Evolutionary conservation across 1,140 invertebrate genomes (phyloP), one percentile per base, ranked within the genome.

Genomic region (Aphaenogaster rudis): DNA sequence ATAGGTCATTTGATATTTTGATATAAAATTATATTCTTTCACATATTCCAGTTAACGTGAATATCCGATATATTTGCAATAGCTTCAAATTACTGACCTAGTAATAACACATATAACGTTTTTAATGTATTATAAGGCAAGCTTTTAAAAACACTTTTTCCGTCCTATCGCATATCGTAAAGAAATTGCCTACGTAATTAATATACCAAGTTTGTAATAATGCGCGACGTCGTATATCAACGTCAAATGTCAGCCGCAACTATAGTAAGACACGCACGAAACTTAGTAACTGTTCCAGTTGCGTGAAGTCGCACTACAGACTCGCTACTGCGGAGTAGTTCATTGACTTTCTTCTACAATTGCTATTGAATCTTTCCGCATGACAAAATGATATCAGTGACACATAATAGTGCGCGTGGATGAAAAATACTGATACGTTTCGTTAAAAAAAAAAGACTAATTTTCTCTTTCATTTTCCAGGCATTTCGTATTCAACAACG

Each of bases 141-240:
- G 63, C 33, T 42, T 74, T 59, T 28, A n/a, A 59, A 82, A 59
- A 61, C 13, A 15, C 21, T 61, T 61, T 50, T 69, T 66, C 63
- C 36, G n/a, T 13, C 15, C n/a, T 54, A 39, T 45, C 28, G 48
- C 33, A 33, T 33, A 54, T 69, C 28, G n/a, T 45, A 54, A 59
- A 57, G 42, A 74, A 74, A 74, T 69, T 61, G 8, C 54, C 52
- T 52, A 28, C n/a, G 54, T 82, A 82, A 82, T 82, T 82, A 82
- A 82, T 82, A 82, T 36, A 82, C 80, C 15, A 69, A 82, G 80
- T 82, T 82, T 17, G 54, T n/a, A 74, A 82, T 82, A 82, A 82
- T 61, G 80, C 80, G 71, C 54, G 11, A 74, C 42, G 42, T 82
- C 80, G 59, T 82, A 61, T 74, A 82, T 82, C 80, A 82, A 82